phyloP scores from a whole-genome alignment of 2,888 invertebrate genomes.

The Cephus spinipes region DNA sequence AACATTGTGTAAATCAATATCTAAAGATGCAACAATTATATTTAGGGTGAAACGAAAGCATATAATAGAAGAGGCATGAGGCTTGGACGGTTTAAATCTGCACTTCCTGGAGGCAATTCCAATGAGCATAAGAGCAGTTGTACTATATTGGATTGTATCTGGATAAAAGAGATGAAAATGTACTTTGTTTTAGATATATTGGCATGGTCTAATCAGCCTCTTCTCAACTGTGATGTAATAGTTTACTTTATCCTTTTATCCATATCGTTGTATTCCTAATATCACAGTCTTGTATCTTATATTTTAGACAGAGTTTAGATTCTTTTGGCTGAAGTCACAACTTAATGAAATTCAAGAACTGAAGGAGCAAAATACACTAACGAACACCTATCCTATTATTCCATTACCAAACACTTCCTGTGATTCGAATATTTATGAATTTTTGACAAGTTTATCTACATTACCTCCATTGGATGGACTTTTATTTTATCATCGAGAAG shows the following conservation, averaged over 20 bases:
- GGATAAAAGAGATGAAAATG: constrained; percentile 70
- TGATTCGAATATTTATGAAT: constrained; percentile 66
- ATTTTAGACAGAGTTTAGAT: constrained; percentile 83
- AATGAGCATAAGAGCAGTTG: constrained; percentile 63
- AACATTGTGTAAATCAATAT: constrained; percentile 17
- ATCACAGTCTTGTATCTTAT: constrained; percentile 22
- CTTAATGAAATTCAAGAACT: constrained; percentile 74
- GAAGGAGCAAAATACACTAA: constrained; percentile 46
- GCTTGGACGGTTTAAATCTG: constrained; percentile 66
- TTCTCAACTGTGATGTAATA: constrained; percentile 81
- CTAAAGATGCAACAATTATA: constrained; percentile 27
- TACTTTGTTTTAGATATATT: constrained; percentile 87
- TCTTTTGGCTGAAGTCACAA: constrained; percentile 85
- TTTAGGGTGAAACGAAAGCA: constrained; percentile 77
- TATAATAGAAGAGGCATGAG: constrained; percentile 75
- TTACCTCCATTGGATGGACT: constrained; percentile 82
- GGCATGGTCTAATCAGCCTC: constrained; percentile 81
- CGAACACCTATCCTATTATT: constrained; percentile 68
- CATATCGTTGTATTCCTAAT: constrained; percentile 1
- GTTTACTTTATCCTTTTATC: not conserved
- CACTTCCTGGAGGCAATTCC: constrained; percentile 80
- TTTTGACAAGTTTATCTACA: constrained; percentile 60
- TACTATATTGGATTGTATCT: constrained; percentile 88
- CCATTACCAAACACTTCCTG: constrained; percentile 69
- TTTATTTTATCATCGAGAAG: constrained; percentile 89